Evolutionary conservation across 1,140 invertebrate species (phyloP), one percentile per base, ranked within the genome.

Genomic region (Neodiprion pinetum): DNA sequence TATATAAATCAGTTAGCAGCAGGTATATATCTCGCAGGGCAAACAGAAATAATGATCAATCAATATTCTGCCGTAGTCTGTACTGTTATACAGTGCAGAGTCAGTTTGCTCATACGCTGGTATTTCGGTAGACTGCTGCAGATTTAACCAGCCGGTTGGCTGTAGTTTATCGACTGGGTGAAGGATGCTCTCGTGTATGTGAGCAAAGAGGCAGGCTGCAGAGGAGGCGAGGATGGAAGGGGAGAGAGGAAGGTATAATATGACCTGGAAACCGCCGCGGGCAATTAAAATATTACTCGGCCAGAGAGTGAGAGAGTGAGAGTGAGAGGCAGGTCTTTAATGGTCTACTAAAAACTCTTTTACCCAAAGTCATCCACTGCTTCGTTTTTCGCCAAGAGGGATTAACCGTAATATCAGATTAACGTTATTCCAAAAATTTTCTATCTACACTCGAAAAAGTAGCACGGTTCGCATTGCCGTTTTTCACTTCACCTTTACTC

Each of bases 81-180:
- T 61, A 61, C 11, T 9, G n/a, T 21, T 21, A 21, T 40, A 40
- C 28, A 40, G 28, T 40, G 5, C 5, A 4, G 28, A 40, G 28
- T 40, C 11, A 61, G 53, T 61, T 61, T 61, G 53, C 53, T 17
- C n/a, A 61, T 17, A 61, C n/a, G 53, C 53, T 40, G 28, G 28
- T 40, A 61, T 17, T 61, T 61, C 53, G 11, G 11, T 14, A 61
- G 11, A 61, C n/a, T 61, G 53, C 53, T 61, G 53, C 53, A 61
- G 53, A 14, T 61, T 61, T 17, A 61, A 61, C 53, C 53, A 9
- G n/a, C 53, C n/a, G n/a, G 11, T 17, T 61, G 53, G 53, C 3
- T 17, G 53, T 61, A 61, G 53, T 61, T 61, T 61, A 61, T 61
- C 53, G 53, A 61, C 53, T 61, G n/a, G n/a, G 53, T 61, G 53